Percentiles rank a stretch among this genome's conserved stretches.
Evolutionary conservation across 2,888 invertebrate genomes (phyloP).

Genomic region (Punctoribates punctum): DNA sequence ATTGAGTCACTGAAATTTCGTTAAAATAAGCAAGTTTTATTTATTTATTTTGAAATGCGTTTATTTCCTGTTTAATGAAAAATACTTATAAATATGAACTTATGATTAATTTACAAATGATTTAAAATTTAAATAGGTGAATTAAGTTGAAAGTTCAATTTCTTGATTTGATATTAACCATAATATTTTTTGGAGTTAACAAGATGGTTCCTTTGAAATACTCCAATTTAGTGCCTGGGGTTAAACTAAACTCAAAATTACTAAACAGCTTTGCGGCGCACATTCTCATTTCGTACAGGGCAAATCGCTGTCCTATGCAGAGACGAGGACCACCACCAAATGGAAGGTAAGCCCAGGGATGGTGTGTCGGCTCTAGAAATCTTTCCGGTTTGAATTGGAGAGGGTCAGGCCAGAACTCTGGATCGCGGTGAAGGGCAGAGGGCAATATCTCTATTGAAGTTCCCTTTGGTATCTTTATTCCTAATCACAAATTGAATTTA

Average conservation of each 20-base stretch:
- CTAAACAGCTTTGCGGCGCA: not conserved
- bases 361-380: constrained; percentile 41
- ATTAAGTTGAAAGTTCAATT: no score
- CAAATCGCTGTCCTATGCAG: constrained; percentile 33
- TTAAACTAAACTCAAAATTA: not conserved
- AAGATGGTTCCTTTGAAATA: no score
- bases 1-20: no score
- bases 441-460: constrained; percentile 42
- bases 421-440: constrained; percentile 45
- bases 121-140: no score
- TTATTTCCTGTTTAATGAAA: no score
- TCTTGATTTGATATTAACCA: no score
- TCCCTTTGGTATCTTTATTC: constrained; percentile 43
- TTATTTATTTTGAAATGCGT: no score
- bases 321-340: constrained; percentile 20
- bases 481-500: not conserved
- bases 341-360: constrained; percentile 23
- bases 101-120: no score
- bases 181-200: no score
- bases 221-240: not conserved
- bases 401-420: constrained; percentile 45
- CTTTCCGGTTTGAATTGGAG: constrained; percentile 46
- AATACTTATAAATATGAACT: no score
- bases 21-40: no score
- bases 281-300: constrained; percentile 7